A percentile compares a stretch with the other conserved stretches of the same genome.
Evolutionary conservation across 2,888 invertebrate genomes (phyloP).

Genomic region (Urechis unicinctus): DNA sequence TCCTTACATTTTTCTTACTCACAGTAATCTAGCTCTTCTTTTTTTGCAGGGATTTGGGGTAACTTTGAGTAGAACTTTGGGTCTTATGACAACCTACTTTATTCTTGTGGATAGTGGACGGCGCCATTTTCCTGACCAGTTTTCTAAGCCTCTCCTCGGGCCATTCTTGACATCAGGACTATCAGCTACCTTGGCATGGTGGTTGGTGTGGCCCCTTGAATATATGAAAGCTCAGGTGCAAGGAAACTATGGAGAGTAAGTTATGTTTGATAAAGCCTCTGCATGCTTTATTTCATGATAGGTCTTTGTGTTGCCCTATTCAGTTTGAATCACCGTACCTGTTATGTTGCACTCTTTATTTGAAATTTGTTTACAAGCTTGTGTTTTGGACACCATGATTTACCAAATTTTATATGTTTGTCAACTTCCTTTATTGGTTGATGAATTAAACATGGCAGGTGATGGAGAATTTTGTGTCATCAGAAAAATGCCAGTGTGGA

Average conservation of each 20-base stretch:
- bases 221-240: slow-evolving; percentile 48
- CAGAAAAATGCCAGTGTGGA: slow-evolving; percentile 30
- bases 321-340: no score
- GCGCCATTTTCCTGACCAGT: slow-evolving; percentile 41
- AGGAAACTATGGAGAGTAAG: slow-evolving; percentile 40
- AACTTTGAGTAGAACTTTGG: slow-evolving; percentile 41
- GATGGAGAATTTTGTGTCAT: slow-evolving; percentile 1
- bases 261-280: background rate
- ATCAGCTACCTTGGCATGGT: slow-evolving; percentile 45
- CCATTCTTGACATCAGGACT: slow-evolving; percentile 43
- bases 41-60: slow-evolving; percentile 41
- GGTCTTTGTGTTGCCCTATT: no score
- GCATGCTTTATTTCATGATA: background rate
- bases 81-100: slow-evolving; percentile 44
- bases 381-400: no score
- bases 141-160: slow-evolving; percentile 37
- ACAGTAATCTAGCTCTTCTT: background rate
- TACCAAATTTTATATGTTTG: no score
- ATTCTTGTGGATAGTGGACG: slow-evolving; percentile 41
- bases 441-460: no score
- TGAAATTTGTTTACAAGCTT: no score
- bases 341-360: no score
- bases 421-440: no score
- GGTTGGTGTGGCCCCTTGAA: slow-evolving; percentile 48
- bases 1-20: no score